phyloP scores from a whole-genome alignment of 2,113 vertebrate species.

The Ochotona princeps region DNA sequence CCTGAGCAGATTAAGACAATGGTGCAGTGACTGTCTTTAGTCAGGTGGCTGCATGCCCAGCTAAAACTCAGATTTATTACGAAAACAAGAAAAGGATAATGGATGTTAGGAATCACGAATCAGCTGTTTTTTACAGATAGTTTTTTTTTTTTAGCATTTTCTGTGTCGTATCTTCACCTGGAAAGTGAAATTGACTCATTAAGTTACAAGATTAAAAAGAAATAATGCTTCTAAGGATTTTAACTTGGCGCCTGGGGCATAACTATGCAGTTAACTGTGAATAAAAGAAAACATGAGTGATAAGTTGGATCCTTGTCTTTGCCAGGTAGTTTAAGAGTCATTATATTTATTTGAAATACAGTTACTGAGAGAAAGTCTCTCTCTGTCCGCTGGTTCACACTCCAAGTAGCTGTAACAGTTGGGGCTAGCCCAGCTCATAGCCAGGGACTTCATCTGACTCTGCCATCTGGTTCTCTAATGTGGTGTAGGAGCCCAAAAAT shows the following conservation, averaged over 20 bases:
- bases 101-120: neutral
- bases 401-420: too few relatives aligned
- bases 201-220: conserved; percentile 7
- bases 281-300: neutral
- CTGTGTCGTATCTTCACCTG: neutral
- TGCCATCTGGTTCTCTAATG: too few relatives aligned
- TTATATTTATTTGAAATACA: too few relatives aligned
- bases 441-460: too few relatives aligned
- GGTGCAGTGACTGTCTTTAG: neutral
- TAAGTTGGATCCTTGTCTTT: neutral
- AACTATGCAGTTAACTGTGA: neutral
- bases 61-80: neutral
- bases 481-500: too few relatives aligned
- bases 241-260: neutral
- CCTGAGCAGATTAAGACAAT: neutral
- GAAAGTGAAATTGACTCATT: conserved; percentile 8
- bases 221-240: neutral
- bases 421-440: too few relatives aligned
- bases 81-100: neutral
- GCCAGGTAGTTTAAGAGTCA: too few relatives aligned
- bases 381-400: too few relatives aligned
- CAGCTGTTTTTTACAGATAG: neutral
- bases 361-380: too few relatives aligned
- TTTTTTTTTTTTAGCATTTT: neutral
- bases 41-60: neutral